These are phyloP conservation scores for Rhizoglyphus robini DNA, from an alignment of 1,140 invertebrate species.

Conservation along the genomic window DNA sequence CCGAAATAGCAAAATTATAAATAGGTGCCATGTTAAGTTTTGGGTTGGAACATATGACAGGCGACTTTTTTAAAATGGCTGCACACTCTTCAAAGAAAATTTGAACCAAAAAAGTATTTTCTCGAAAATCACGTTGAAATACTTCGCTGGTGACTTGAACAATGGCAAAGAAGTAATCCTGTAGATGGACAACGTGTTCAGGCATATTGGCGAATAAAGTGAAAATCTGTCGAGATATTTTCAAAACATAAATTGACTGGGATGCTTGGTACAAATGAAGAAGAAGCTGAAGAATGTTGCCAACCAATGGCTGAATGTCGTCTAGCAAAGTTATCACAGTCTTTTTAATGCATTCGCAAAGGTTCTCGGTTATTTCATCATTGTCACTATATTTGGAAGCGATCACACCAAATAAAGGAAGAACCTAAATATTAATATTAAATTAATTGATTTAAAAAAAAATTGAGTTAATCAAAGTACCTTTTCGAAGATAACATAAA, in stretches of 20 bases:
- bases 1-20: conserved; percentile 31
- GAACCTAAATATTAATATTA: conserved; percentile 12
- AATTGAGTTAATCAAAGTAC: not conserved
- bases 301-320: conserved; percentile 46
- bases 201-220: conserved; percentile 27
- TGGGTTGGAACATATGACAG: conserved; percentile 4
- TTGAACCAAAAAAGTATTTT: conserved; percentile 25
- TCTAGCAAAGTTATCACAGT: conserved; percentile 49
- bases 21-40: conserved; percentile 4
- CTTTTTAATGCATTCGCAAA: conserved; percentile 54
- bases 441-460: not conserved
- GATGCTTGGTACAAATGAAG: conserved; percentile 49
- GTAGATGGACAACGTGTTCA: conserved; percentile 20
- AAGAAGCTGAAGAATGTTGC: conserved; percentile 52
- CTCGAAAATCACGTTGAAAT: conserved; percentile 20
- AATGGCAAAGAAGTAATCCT: conserved; percentile 23
- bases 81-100: conserved; percentile 18
- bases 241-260: conserved; percentile 51
- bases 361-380: conserved; percentile 37
- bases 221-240: conserved; percentile 48
- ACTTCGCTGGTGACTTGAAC: conserved; percentile 21
- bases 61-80: conserved; percentile 18
- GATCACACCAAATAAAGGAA: conserved; percentile 16
- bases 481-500: conserved; percentile 19
- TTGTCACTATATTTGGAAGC: conserved; percentile 13